Evolutionary conservation across 2,888 invertebrate species (phyloP), one percentile per base, ranked within the genome.

Genomic region (Pinctada fucata): DNA sequence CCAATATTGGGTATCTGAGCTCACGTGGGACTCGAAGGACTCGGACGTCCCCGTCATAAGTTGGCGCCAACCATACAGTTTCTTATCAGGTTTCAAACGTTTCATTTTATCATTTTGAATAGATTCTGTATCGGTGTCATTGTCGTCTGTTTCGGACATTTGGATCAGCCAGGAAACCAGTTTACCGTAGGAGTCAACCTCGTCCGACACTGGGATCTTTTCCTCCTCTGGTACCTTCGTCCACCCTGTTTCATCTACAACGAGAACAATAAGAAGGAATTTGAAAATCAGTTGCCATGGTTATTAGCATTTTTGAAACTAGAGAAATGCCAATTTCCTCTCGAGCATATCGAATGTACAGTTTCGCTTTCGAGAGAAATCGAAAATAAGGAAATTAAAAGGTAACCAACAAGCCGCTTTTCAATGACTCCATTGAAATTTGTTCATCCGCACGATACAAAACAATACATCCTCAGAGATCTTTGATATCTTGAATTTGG

Each of bases 121-220:
- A n/a, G n/a, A n/a, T 48, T 68, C 68, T 10, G 52, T 31, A 71
- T 71, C 71, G 8, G 16, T 71, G 49, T 67, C 67, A 31, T 50
- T 50, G 31, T 75, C 72, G 47, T 75, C 75, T 16, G 69, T 79
- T 49, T 74, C 75, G 8, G 79, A 64, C 79, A 79, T 79, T 31
- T 79, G 75, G 3, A 79, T 75, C 16, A 79, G 64, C 79, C 75
- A 75, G 0, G 79, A 66, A n/a, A 79, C 68, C 16, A 79, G 72
- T 45, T 79, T 79, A 10, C 72, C 67, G 50, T 79, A 79, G 45
- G 79, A 70, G 50, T 79, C 75, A 10, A 74, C 74, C 8, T 74
- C 64, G 1, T 52, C 10, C 10, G 58, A 8, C 58, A 10, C 58
- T 52, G 47, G 16, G 0, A 51, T 70, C 5, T 74, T 70, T 1